Conservation (phyloP, 1,140 invertebrate genomes). For the Saccostrea echinata region DNA sequence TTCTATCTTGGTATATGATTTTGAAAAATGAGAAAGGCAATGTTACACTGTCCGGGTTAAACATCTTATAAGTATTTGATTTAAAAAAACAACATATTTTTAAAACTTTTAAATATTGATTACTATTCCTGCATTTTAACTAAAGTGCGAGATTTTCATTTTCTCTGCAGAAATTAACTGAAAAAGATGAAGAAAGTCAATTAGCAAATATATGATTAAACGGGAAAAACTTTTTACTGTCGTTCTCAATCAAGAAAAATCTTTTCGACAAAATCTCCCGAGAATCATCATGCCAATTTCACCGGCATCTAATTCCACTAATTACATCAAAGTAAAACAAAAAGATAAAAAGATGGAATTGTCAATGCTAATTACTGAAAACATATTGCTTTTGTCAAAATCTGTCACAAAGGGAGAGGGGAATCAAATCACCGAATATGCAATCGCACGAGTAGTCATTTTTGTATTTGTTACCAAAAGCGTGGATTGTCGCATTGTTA, state of each 20-base stretch:
- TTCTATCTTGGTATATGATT: neutral
- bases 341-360: neutral
- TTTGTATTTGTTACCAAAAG: no score
- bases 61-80: neutral
- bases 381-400: neutral
- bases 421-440: no score
- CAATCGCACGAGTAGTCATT: no score
- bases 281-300: slow-evolving; percentile 2
- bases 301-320: neutral
- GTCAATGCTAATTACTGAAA: neutral
- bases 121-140: neutral
- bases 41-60: neutral
- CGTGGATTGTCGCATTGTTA: no score
- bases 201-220: neutral
- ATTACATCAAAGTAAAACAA: slow-evolving; percentile 10
- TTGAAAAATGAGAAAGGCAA: neutral
- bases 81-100: neutral
- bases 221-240: neutral
- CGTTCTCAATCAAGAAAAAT: neutral
- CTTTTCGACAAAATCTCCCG: neutral
- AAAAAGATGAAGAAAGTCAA: neutral
- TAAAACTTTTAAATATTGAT: neutral
- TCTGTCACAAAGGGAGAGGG: neutral
- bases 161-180: neutral
- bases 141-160: neutral